phyloP scores from a whole-genome alignment of 1,140 invertebrate genomes.

The Hetaerina americana region DNA sequence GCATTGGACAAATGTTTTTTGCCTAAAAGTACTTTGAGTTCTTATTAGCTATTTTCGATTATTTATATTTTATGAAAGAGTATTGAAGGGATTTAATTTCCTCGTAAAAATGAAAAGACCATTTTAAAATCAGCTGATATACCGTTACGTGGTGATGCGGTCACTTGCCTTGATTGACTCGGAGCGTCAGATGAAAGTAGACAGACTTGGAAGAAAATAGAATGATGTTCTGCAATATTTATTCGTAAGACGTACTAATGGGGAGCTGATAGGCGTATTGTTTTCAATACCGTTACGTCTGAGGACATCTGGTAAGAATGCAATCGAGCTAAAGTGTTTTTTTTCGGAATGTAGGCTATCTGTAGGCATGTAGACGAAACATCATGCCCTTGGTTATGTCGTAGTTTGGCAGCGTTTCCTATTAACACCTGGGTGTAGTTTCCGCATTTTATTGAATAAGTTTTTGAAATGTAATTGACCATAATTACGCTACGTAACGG shows the following conservation, averaged over 20 bases:
- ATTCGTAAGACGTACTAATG: background rate
- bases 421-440: too few species aligned
- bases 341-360: background rate
- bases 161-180: slow-evolving; percentile 2
- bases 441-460: background rate
- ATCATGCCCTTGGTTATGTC: background rate
- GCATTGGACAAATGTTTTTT: background rate
- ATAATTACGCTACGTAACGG: background rate
- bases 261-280: background rate
- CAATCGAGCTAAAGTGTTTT: background rate
- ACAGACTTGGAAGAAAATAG: background rate
- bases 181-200: slow-evolving; percentile 2
- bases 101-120: background rate
- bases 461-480: background rate
- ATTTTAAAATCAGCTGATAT: slow-evolving; percentile 4
- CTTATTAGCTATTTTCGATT: too few species aligned
- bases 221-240: background rate
- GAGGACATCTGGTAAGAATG: background rate
- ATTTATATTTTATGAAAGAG: too few species aligned
- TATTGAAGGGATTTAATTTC: too few species aligned
- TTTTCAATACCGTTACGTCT: background rate
- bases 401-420: too few species aligned
- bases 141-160: slow-evolving; percentile 2
- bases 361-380: background rate
- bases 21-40: too few species aligned